phyloP scores from a whole-genome alignment of 2,113 vertebrate species.

The Sapayoa aenigma region DNA sequence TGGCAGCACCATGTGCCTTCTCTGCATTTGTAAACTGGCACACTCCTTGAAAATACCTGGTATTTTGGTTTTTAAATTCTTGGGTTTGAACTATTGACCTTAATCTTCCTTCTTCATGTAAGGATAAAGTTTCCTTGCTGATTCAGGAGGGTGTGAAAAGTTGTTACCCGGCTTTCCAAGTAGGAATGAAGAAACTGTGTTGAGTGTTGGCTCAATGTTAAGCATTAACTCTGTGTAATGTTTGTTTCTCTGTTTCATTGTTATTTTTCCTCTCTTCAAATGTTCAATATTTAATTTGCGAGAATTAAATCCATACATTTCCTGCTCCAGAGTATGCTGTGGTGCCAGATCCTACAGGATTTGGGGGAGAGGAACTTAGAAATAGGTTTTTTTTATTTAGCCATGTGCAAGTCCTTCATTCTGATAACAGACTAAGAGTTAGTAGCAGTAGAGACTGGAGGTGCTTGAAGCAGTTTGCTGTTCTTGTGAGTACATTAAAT shows the following conservation, averaged over 20 bases:
- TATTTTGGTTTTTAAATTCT: background rate
- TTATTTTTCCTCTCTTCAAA: background rate
- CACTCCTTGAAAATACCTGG: background rate
- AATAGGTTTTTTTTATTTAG: background rate
- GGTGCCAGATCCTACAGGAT: background rate
- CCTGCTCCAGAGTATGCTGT: background rate
- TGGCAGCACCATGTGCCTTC: rapidly evolving
- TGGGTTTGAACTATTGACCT: background rate
- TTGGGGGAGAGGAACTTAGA: background rate
- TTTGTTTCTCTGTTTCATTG: background rate
- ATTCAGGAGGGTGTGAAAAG: background rate
- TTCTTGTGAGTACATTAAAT: background rate
- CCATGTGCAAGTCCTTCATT: rapidly evolving
- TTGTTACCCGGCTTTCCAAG: background rate
- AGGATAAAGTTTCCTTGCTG: background rate
- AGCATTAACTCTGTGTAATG: background rate
- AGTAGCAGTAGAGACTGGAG: background rate
- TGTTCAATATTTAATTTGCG: background rate
- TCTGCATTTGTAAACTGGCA: background rate
- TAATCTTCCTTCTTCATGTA: background rate
- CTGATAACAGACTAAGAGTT: background rate
- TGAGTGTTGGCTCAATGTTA: background rate
- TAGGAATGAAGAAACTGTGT: background rate
- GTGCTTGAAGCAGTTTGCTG: background rate
- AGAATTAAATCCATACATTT: background rate